Conservation (phyloP, 1,140 invertebrate genomes). For the Choristoneura fumiferana region DNA sequence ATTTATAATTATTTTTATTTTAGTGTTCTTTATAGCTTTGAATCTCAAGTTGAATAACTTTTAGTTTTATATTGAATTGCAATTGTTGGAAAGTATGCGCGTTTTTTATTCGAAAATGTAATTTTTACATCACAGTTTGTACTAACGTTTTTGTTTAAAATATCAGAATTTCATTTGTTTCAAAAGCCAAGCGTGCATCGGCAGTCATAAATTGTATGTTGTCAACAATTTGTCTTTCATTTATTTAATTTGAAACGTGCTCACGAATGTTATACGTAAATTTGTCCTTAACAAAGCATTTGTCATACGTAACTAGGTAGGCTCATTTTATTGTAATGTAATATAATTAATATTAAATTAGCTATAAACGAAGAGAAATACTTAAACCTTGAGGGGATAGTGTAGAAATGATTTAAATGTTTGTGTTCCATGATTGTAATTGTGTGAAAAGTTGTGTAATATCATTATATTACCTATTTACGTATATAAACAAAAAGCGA, state of each 20-base stretch:
- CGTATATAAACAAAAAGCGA: constrained; percentile 56
- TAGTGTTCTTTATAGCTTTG: constrained; percentile 7
- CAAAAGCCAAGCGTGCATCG: neutral
- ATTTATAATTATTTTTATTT: constrained; percentile 55
- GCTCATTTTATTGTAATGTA: constrained; percentile 75
- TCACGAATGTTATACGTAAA: constrained; percentile 69
- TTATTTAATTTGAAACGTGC: constrained; percentile 54
- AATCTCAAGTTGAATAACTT: constrained; percentile 5
- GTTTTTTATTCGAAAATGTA: neutral
- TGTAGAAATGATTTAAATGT: constrained; percentile 69
- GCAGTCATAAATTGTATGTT: constrained; percentile 30
- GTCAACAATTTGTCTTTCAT: constrained; percentile 57
- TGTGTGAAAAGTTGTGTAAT: constrained; percentile 71
- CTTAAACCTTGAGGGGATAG: constrained; percentile 69
- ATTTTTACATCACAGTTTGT: neutral
- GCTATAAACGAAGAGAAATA: constrained; percentile 65
- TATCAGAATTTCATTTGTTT: neutral
- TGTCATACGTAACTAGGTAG: constrained; percentile 73
- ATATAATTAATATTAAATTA: constrained; percentile 68
- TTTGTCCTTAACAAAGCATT: constrained; percentile 63
- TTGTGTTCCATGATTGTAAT: constrained; percentile 73
- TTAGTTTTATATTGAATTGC: neutral
- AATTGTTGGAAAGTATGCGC: neutral
- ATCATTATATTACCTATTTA: constrained; percentile 61
- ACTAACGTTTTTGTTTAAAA: too few species aligned